Base-by-base conservation (phyloP, 1,140 invertebrate genomes). In the Bemisia tabaci region DNA sequence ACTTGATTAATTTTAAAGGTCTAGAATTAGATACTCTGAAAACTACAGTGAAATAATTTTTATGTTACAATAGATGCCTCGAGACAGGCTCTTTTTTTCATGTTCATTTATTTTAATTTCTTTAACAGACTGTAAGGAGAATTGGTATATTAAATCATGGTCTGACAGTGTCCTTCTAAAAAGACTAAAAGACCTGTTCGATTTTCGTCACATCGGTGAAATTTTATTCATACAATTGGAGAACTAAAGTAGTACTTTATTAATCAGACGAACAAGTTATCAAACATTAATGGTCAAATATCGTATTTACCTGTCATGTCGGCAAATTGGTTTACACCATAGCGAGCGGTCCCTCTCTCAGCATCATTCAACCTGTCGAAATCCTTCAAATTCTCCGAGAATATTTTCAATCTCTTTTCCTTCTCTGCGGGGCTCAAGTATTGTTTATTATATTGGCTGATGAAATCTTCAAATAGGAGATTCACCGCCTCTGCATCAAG, bases 311-410 rank as follows among this genome's bases (percentile, higher is more conserved):
- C 77, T 23, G 91, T 89, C 66, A 97, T 77, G 80, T 98, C 96
- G 11, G 94, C 84, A 76, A 97, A 97, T 72, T 84, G 79, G 0
- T 93, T 97, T 0, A 89, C 81, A 2, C 94, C 95, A 77, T 98
- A 99, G 25, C 74, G 80, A 24, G 89, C 96, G 21, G 90, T 91
- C 58, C 92, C 93, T 74, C 83, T 80, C 74, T 98, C 96, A 59
- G 84, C 83, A 27, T 83, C 78, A 73, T 95, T 93, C 1, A 96
- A 76, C 62, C 86, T 76, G 66, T 88, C 79, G 48, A 94, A 91
- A 62, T 82, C 88, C 67, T 84, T 82, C 74, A 97, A 79, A 77
- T 98, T 99, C 0, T 85, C 77, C 68, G 83, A 81, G 76, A 97
- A 99, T 62, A 96, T 87, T 25, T 82, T 74, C 67, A 89, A 87